Conservation (phyloP, 2,797 vertebrate species). For the Lagorchestes hirsutus region DNA sequence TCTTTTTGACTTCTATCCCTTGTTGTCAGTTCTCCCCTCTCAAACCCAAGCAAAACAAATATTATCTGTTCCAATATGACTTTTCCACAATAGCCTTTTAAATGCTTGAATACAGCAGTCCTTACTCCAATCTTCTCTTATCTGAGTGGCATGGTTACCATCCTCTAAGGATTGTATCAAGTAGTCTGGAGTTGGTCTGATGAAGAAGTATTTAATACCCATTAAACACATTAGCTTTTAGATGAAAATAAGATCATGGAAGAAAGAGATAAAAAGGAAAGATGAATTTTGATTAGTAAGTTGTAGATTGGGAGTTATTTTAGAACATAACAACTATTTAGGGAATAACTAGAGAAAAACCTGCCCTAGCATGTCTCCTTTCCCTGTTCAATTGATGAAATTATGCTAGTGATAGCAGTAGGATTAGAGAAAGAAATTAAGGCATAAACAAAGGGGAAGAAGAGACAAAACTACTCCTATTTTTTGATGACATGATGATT, state of each 20-base stretch:
- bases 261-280: background rate
- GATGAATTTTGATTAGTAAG: background rate
- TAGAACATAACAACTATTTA: background rate
- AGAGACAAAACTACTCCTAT: background rate
- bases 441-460: background rate
- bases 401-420: background rate
- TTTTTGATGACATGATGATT: background rate
- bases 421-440: background rate
- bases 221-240: background rate
- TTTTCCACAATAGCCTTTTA: background rate
- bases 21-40: background rate
- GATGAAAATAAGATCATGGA: background rate
- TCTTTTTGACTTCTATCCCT: background rate
- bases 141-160: background rate
- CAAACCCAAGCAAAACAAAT: background rate
- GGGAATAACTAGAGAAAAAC: background rate
- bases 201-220: background rate
- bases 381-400: background rate
- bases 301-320: background rate
- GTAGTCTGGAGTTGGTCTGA: background rate
- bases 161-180: background rate
- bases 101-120: background rate
- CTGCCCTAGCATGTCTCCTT: background rate
- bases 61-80: background rate
- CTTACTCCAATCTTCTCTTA: background rate